Evolutionary conservation across 1,140 invertebrate species (phyloP).

Genomic region (Drosophila bifasciata): DNA sequence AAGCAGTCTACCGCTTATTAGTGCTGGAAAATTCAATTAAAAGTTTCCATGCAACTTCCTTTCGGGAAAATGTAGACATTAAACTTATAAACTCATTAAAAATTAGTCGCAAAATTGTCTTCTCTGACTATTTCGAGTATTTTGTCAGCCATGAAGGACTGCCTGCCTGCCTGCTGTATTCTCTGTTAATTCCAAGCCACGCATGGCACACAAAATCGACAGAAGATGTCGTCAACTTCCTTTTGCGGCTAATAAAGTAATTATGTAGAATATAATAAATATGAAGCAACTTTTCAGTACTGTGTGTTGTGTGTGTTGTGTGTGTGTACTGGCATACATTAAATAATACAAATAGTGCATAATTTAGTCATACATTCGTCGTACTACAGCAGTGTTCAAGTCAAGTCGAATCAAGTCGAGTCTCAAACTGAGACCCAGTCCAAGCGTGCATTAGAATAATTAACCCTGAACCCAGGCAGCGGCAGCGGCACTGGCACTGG

Average conservation of each 20-base stretch:
- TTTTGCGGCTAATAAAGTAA: constrained; percentile 69
- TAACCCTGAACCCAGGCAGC: constrained; percentile 67
- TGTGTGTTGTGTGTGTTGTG: neutral
- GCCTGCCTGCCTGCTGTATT: constrained; percentile 30
- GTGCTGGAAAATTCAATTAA: constrained; percentile 15
- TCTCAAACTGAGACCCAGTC: constrained; percentile 22
- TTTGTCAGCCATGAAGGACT: constrained; percentile 75
- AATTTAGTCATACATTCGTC: constrained; percentile 45
- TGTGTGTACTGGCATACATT: constrained; percentile 42
- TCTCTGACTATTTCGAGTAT: constrained; percentile 26
- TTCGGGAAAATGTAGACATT: constrained; percentile 66
- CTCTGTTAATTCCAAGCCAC: constrained; percentile 62
- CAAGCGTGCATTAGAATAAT: constrained; percentile 69
- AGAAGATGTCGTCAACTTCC: constrained; percentile 77
- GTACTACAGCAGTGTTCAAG: constrained; percentile 21
- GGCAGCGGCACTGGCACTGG: constrained; percentile 12
- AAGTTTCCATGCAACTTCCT: neutral
- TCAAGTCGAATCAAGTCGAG: constrained; percentile 10
- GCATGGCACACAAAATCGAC: constrained; percentile 72
- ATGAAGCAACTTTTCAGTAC: constrained; percentile 60
- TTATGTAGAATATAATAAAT: constrained; percentile 80
- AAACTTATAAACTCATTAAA: constrained; percentile 55
- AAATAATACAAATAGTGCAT: constrained; percentile 77
- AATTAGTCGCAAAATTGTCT: constrained; percentile 36
- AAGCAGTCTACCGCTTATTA: constrained; percentile 24